Evolutionary conservation across 2,797 vertebrate species (phyloP).

Genomic region (Tenualosa ilisha): DNA sequence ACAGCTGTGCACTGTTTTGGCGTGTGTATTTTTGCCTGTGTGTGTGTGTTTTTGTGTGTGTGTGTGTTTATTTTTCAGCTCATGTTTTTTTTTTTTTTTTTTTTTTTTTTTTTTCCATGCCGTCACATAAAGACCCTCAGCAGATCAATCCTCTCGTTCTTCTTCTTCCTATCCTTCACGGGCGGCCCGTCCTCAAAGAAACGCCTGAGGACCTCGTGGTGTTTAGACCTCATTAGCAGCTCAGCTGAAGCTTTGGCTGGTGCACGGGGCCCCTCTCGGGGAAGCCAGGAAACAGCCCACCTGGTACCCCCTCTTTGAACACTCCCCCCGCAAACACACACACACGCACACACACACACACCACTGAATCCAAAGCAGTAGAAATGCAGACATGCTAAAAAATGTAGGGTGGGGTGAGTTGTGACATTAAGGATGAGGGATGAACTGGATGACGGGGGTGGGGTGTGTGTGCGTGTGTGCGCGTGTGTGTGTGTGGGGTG

Average conservation of each 20-base stretch:
- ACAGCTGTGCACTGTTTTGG: neutral
- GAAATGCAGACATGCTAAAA: constrained; percentile 76
- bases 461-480: constrained; percentile 66
- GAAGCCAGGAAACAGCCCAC: neutral
- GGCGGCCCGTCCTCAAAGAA: neutral
- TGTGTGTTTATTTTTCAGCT: neutral
- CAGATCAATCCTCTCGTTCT: neutral
- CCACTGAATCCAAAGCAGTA: constrained; percentile 31
- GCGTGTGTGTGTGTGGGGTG: constrained; percentile 17
- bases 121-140: neutral
- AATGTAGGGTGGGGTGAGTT: constrained; percentile 58
- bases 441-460: constrained; percentile 70
- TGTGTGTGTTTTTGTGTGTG: neutral
- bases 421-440: constrained; percentile 77
- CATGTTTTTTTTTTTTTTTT: neutral
- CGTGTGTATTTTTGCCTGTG: neutral
- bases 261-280: neutral
- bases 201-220: neutral
- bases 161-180: neutral
- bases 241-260: neutral
- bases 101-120: neutral
- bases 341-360: neutral
- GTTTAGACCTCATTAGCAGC: constrained; percentile 15
- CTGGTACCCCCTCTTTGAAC: neutral
- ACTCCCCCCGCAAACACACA: constrained; percentile 11